phyloP scores from a whole-genome alignment of 2,113 vertebrate species.

The Aegithalos caudatus region DNA sequence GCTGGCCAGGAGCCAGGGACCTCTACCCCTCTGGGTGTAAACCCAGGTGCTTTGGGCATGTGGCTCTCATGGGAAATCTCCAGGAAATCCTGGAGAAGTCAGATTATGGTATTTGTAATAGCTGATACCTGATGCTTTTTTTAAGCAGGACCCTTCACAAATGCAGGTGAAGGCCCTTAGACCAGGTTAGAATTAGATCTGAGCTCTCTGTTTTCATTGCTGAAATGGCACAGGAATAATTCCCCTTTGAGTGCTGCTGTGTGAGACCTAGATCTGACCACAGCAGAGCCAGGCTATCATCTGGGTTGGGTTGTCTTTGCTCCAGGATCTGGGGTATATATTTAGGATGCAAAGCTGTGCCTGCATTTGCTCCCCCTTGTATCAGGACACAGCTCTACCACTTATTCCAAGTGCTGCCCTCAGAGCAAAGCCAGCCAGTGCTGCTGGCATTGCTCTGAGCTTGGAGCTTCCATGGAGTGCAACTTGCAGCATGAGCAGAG shows the following conservation, averaged over 20 bases:
- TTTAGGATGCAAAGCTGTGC: not conserved
- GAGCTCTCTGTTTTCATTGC: not conserved
- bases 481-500: rapidly evolving
- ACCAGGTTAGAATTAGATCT: not conserved
- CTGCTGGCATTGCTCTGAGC: not conserved
- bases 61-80: not conserved
- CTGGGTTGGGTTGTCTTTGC: not conserved
- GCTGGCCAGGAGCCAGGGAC: not conserved
- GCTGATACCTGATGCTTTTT: not conserved
- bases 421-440: rapidly evolving
- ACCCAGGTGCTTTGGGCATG: not conserved
- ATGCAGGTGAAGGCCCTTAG: not conserved
- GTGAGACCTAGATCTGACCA: not conserved
- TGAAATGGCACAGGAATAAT: not conserved
- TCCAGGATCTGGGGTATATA: not conserved
- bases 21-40: not conserved
- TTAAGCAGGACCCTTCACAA: not conserved
- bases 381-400: rapidly evolving
- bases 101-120: not conserved
- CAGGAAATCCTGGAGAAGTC: not conserved
- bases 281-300: not conserved
- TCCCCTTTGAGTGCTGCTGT: not conserved
- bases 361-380: rapidly evolving
- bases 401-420: rapidly evolving
- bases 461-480: not conserved